Conservation (phyloP, 2,888 invertebrate genomes). For the Campoletis raptor region DNA sequence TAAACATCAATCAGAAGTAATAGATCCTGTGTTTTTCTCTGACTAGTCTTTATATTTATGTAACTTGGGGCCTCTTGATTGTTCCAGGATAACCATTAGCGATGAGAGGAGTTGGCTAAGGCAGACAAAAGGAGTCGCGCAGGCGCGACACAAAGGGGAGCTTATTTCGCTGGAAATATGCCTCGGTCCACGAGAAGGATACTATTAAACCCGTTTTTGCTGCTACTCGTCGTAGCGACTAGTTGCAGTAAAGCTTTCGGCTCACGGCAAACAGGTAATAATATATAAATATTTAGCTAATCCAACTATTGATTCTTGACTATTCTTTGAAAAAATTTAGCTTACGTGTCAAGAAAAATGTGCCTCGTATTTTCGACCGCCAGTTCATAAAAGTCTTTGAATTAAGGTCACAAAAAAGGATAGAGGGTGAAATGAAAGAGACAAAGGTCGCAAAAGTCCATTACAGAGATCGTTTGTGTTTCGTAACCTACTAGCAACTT, state of each 20-base stretch:
- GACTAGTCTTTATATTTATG: constrained; percentile 52
- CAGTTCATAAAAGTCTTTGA: constrained; percentile 8
- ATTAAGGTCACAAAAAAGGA: constrained; percentile 31
- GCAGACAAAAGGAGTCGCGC: constrained; percentile 76
- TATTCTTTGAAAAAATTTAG: background rate
- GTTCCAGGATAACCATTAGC: constrained; percentile 79
- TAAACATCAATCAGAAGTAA: background rate
- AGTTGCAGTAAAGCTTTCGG: constrained; percentile 79
- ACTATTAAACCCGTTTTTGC: constrained; percentile 80
- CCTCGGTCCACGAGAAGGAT: constrained; percentile 79
- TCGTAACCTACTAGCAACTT: constrained; percentile 47
- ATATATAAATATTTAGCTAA: background rate
- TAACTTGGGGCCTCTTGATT: constrained; percentile 65
- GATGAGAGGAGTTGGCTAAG: constrained; percentile 84
- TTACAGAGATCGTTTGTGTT: constrained; percentile 16
- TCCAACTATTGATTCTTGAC: background rate
- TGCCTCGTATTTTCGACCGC: background rate
- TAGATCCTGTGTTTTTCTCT: constrained; percentile 11
- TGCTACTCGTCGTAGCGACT: constrained; percentile 81
- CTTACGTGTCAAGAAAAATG: background rate
- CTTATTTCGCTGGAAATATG: constrained; percentile 80
- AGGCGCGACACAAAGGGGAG: constrained; percentile 76
- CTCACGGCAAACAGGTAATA: constrained; percentile 81
- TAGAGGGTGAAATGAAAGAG: constrained; percentile 8
- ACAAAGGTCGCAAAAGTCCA: constrained; percentile 7